These are phyloP conservation scores for Chloropsis hardwickii DNA, from an alignment of 2,113 vertebrate genomes.

Conservation along the genomic window DNA sequence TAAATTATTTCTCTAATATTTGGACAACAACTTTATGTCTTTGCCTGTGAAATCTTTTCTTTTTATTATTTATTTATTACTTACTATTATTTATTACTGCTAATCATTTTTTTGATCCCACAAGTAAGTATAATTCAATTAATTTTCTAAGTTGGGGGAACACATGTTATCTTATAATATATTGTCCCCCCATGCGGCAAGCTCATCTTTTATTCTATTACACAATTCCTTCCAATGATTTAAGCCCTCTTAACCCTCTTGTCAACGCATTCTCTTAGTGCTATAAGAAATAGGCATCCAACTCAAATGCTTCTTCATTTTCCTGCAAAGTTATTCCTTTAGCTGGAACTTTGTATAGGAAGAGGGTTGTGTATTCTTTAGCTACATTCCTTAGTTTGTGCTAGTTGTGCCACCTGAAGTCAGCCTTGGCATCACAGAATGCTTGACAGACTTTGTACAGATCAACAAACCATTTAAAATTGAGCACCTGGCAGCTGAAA, in stretches of 20 bases:
- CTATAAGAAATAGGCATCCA: constrained; percentile 16
- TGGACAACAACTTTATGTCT: neutral
- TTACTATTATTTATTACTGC: neutral
- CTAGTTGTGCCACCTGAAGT: constrained; percentile 47
- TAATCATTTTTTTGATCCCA: neutral
- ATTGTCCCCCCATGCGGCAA: neutral
- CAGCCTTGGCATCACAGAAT: constrained; percentile 17
- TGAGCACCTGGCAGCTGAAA: constrained; percentile 46
- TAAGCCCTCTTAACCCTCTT: neutral
- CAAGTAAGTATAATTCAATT: neutral
- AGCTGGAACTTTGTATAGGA: neutral
- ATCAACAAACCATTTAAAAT: constrained; percentile 66
- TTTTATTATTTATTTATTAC: neutral
- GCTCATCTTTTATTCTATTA: constrained; percentile 15
- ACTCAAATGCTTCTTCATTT: constrained; percentile 11
- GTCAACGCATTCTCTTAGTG: constrained; percentile 10
- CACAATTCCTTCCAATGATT: neutral
- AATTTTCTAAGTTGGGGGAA: neutral
- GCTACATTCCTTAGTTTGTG: constrained; percentile 43
- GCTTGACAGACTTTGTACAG: constrained; percentile 37
- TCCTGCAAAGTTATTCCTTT: constrained; percentile 39
- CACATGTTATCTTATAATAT: neutral
- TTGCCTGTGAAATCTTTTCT: neutral
- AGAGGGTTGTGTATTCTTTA: neutral
- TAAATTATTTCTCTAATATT: neutral